Conservation (phyloP, 2,113 vertebrate genomes). For the Aepyceros melampus region DNA sequence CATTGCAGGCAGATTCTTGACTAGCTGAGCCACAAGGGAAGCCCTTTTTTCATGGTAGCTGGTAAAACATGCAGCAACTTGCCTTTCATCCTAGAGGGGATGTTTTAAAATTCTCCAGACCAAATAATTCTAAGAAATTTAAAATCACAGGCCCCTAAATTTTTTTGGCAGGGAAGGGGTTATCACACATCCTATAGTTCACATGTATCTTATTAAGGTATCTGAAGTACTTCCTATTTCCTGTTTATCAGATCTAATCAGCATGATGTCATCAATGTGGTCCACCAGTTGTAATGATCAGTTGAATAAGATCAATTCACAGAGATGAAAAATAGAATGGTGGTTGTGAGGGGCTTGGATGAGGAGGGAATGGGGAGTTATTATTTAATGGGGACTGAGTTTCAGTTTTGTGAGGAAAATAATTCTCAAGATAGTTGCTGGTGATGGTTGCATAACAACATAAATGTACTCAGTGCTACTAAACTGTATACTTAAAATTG, state of each 20-base stretch:
- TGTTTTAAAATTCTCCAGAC: background rate
- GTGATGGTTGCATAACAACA: background rate
- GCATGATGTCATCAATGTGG: background rate
- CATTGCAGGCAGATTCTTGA: background rate
- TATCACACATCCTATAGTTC: background rate
- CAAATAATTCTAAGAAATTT: background rate
- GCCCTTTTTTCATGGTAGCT: background rate
- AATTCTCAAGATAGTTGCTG: background rate
- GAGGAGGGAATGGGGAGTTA: accelerated
- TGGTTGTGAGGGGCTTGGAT: background rate
- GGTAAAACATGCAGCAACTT: background rate
- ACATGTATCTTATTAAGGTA: background rate
- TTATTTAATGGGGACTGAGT: background rate
- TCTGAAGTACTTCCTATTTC: background rate
- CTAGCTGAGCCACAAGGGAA: background rate
- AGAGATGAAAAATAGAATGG: background rate
- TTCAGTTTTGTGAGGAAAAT: background rate
- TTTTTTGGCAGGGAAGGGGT: accelerated
- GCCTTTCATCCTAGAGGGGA: background rate
- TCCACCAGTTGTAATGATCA: background rate
- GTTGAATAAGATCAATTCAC: background rate
- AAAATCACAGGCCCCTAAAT: background rate
- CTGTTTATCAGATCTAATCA: background rate
- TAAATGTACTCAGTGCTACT: background rate
- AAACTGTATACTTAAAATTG: background rate